Evolutionary conservation across 1,140 invertebrate species (phyloP).

Genomic region (Cydia fagiglandana): DNA sequence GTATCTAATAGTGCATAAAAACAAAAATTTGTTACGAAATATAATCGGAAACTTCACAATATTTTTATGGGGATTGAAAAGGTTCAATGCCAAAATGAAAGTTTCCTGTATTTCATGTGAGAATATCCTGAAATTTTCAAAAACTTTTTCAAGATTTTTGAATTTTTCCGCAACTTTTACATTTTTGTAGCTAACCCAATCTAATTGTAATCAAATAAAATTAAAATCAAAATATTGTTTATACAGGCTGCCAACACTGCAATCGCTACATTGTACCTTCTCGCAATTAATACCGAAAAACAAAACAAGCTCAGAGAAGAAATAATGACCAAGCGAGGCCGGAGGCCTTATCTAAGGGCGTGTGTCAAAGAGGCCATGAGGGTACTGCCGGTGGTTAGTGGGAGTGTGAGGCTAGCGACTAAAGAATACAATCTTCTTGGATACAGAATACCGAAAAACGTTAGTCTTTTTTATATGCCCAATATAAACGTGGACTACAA

Average conservation of each 20-base stretch:
- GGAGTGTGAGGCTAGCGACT: constrained; percentile 62
- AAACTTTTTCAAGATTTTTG: too few species aligned
- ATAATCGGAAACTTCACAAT: too few species aligned
- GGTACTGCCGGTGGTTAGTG: constrained; percentile 72
- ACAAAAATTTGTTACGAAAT: too few species aligned
- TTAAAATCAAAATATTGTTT: background rate
- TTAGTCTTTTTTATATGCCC: constrained; percentile 49
- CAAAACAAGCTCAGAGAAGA: constrained; percentile 83
- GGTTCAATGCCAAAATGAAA: too few species aligned
- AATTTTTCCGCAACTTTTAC: too few species aligned
- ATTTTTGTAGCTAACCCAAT: too few species aligned
- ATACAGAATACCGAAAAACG: constrained; percentile 79
- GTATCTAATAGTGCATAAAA: too few species aligned
- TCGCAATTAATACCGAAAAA: constrained; percentile 79
- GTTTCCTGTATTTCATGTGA: too few species aligned
- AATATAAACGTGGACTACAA: too few species aligned
- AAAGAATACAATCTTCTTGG: constrained; percentile 75
- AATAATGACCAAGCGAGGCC: constrained; percentile 56
- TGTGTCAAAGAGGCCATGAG: constrained; percentile 81
- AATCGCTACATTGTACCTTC: constrained; percentile 74
- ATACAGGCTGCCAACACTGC: constrained; percentile 31
- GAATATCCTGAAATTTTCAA: too few species aligned
- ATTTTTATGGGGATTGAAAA: too few species aligned
- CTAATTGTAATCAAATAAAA: too few species aligned
- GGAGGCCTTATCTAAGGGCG: constrained; percentile 79